Percentiles rank a stretch among this genome's conserved stretches.
Conservation (phyloP, 1,140 invertebrate genomes). For the Bombus haemorrhoidalis region DNA sequence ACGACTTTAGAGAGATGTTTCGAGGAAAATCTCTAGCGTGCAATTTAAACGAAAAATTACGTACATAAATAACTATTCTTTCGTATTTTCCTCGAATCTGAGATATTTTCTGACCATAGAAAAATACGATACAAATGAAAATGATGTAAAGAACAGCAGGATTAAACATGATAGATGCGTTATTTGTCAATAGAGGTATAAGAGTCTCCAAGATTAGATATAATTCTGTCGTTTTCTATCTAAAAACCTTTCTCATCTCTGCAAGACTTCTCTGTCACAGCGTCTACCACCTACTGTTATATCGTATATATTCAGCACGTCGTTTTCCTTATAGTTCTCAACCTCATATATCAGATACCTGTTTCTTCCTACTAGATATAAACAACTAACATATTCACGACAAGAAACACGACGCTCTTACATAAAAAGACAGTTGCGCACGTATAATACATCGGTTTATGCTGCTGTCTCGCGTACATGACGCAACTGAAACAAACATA, state of each 20-base stretch:
- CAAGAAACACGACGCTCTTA: not conserved
- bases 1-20: no score
- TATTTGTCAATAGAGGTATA: not conserved
- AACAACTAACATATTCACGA: not conserved
- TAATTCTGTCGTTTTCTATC: not conserved
- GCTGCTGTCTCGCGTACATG: not conserved
- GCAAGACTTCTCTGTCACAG: not conserved
- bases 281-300: no score
- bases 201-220: not conserved
- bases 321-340: not conserved
- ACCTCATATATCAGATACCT: not conserved
- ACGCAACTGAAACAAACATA: no score
- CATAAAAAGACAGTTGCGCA: not conserved
- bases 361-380: not conserved
- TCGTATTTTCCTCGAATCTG: no score
- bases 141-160: not conserved
- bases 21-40: no score
- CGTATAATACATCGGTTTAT: not conserved
- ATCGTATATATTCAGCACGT: not conserved
- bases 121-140: not conserved
- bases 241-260: not conserved
- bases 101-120: not conserved
- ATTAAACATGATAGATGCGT: not conserved
- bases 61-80: no score
- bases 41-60: no score